phyloP scores from a whole-genome alignment of 2,888 invertebrate genomes.

The Nipponacmea schrenckii region DNA sequence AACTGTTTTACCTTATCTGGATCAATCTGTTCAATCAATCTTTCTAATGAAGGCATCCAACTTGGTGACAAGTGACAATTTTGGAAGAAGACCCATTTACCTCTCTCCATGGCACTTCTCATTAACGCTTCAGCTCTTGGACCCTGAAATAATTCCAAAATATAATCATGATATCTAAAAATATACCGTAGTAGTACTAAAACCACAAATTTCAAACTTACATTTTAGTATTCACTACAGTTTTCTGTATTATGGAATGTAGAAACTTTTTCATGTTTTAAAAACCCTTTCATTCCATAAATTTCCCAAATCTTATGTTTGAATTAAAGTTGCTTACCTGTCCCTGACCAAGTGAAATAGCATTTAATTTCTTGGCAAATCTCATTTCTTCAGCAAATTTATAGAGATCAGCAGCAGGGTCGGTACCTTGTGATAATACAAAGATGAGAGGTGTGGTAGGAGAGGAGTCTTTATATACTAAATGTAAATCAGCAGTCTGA shows the following conservation, averaged over 20 bases:
- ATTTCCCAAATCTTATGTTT: too few relatives aligned
- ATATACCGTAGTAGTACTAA: too few relatives aligned
- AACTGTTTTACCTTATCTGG: constrained; percentile 72
- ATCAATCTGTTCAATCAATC: constrained; percentile 80
- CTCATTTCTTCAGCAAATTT: constrained; percentile 71
- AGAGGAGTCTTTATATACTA: constrained; percentile 69
- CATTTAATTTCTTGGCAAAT: constrained; percentile 74
- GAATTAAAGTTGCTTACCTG: constrained; percentile 70
- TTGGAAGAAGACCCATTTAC: constrained; percentile 90
- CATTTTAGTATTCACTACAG: too few relatives aligned
- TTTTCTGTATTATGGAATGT: too few relatives aligned
- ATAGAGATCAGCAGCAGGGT: constrained; percentile 69
- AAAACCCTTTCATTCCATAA: too few relatives aligned
- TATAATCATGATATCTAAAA: too few relatives aligned
- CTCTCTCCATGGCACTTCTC: constrained; percentile 78
- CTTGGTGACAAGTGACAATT: constrained; percentile 91
- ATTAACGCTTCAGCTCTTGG: constrained; percentile 84
- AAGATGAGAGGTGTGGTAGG: constrained; percentile 69
- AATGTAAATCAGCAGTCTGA: constrained; percentile 66
- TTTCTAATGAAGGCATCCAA: constrained; percentile 87
- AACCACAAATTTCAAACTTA: too few relatives aligned
- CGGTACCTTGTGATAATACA: constrained; percentile 69
- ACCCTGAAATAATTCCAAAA: constrained; percentile 69
- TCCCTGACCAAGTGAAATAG: constrained; percentile 89
- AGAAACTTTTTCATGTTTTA: too few relatives aligned